These are phyloP conservation scores for Chloromyia formosa DNA, from an alignment of 2,888 invertebrate species.

Conservation along the genomic window DNA sequence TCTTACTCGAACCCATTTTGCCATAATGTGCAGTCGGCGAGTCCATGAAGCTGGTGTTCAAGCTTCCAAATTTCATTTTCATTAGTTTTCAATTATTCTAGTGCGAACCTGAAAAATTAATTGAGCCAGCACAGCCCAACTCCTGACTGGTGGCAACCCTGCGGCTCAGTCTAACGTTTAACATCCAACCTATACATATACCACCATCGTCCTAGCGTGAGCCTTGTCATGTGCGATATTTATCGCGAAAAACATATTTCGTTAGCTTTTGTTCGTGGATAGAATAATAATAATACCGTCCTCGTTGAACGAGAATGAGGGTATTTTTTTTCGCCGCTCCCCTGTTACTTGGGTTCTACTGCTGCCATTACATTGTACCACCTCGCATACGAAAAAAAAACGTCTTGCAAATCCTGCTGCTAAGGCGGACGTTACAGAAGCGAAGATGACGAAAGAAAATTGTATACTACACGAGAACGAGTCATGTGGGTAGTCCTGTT, in stretches of 20 bases:
- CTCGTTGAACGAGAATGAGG: background rate
- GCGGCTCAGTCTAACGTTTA: too few species aligned
- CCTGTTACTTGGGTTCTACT: too few species aligned
- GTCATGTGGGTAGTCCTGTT: constrained; percentile 28
- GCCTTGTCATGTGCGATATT: constrained; percentile 46
- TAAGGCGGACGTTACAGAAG: background rate
- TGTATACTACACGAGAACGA: background rate
- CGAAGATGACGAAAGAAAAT: constrained; percentile 14
- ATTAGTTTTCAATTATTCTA: too few species aligned
- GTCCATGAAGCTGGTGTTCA: too few species aligned
- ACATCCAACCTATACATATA: background rate
- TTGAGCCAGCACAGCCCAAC: too few species aligned
- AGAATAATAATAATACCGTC: constrained; percentile 45
- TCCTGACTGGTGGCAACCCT: too few species aligned
- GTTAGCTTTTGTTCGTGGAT: constrained; percentile 48
- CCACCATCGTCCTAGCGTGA: background rate
- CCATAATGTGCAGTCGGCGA: too few species aligned
- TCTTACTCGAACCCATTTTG: too few species aligned
- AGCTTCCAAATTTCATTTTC: too few species aligned
- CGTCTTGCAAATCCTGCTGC: background rate
- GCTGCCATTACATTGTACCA: background rate
- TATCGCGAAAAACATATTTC: constrained; percentile 50
- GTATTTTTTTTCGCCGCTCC: background rate
- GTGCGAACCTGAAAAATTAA: too few species aligned
- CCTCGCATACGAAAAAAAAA: background rate